Evolutionary conservation across 2,888 invertebrate species (phyloP), one percentile per base, ranked within the genome.

Genomic region (Keiferia lycopersicella): DNA sequence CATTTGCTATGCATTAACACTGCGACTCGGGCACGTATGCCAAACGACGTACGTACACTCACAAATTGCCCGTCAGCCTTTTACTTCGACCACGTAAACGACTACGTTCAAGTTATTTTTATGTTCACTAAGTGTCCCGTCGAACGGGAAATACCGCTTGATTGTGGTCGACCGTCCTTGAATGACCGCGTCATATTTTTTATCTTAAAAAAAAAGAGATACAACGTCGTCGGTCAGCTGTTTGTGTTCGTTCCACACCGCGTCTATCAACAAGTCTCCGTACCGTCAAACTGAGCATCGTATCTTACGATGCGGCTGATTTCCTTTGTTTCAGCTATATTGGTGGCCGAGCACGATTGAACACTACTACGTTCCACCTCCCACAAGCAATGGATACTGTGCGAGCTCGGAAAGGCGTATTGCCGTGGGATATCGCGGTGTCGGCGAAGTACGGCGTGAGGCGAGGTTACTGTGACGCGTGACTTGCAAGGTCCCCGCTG

Each of bases 401-500:
- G 77, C 22, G 14, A 20, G 50, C 56, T 62, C 65, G 66, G 65
- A 63, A 65, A 69, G 59, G 63, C 64, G 67, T 69, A 71, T 72
- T 78, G 79, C 77, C 73, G 79, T 76, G 69, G 70, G 77, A 78
- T 77, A 81, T 73, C 81, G 75, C 78, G 74, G 85, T 87, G 86
- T 75, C 76, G 82, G 71, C 77, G 82, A 84, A 87, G 86, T 85
- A 88, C 87, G 82, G 85, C 87, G 87, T 84, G 87, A 87, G 87
- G 81, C 90, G 91, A 91, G 91, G 91, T 91, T 91, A 90, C 84
- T 85, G 87, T 90, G 91, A 91, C 91, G 91, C 91, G 91, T 91
- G 90, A 91, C 91, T 91, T 91, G 91, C 91, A 91, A 91, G 91
- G 91, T 91, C 89, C 83, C 86, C 86, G 64, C 85, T 91, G 91